Evolutionary conservation across 2,113 vertebrate genomes (phyloP).

Genomic region (Scomber japonicus): DNA sequence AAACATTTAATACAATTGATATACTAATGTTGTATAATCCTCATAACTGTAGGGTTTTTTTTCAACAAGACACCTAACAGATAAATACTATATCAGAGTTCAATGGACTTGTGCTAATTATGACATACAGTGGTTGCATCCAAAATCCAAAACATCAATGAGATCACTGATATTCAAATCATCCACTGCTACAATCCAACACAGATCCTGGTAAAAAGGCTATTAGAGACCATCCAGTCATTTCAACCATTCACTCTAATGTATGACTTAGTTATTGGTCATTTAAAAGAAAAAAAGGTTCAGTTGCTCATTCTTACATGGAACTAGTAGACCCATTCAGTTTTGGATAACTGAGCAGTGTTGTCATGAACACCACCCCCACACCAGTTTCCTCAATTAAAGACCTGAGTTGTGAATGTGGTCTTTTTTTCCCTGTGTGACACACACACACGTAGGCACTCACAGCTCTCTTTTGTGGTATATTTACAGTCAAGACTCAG

Average conservation of each 20-base stretch:
- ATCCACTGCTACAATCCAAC: too few species aligned
- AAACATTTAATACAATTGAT: neutral
- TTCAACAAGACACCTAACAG: neutral
- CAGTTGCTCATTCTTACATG: neutral
- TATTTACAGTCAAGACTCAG: constrained; percentile 47
- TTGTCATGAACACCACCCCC: constrained; percentile 41
- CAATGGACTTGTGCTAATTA: neutral
- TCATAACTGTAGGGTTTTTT: neutral
- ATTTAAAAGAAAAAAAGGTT: neutral
- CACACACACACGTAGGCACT: constrained; percentile 44
- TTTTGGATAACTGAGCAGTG: constrained; percentile 40
- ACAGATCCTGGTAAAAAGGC: too few species aligned
- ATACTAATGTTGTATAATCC: neutral
- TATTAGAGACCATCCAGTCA: neutral
- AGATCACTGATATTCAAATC: too few species aligned
- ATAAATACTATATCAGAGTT: neutral
- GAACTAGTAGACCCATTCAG: constrained; percentile 27
- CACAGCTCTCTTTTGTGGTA: constrained; percentile 53
- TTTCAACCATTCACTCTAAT: constrained; percentile 7
- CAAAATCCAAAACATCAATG: neutral
- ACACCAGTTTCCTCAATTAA: constrained; percentile 39
- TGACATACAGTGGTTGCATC: neutral
- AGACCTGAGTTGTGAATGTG: constrained; percentile 60
- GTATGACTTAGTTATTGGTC: neutral
- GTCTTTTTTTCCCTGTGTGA: constrained; percentile 61